phyloP scores from a whole-genome alignment of 1,140 invertebrate species.

The Drosophila asahinai region DNA sequence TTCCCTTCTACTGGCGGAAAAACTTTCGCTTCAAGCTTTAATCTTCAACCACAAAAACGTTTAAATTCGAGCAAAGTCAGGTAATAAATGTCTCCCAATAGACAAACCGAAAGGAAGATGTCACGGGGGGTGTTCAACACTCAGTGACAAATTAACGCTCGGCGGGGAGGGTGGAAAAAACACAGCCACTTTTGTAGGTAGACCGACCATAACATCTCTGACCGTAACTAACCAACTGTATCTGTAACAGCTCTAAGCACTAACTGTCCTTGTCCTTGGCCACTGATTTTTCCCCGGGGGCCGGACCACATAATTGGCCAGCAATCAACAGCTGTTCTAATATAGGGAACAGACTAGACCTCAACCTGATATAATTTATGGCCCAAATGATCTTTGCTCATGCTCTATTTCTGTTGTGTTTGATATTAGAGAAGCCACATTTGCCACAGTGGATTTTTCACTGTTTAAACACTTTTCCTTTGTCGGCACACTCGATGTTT shows the following conservation, averaged over 20 bases:
- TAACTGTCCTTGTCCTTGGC: slow-evolving; percentile 45
- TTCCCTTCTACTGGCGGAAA: background rate
- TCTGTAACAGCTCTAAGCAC: slow-evolving; percentile 13
- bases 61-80: slow-evolving; percentile 62
- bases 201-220: slow-evolving; percentile 23
- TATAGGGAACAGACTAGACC: slow-evolving; percentile 25
- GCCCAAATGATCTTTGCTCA: slow-evolving; percentile 52
- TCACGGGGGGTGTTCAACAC: slow-evolving; percentile 16
- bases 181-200: slow-evolving; percentile 35
- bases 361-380: slow-evolving; percentile 63
- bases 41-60: slow-evolving; percentile 45
- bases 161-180: slow-evolving; percentile 30
- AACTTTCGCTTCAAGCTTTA: slow-evolving; percentile 67
- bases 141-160: slow-evolving; percentile 76
- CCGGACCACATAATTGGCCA: slow-evolving; percentile 67
- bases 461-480: slow-evolving; percentile 66
- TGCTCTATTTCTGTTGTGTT: slow-evolving; percentile 52
- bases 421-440: slow-evolving; percentile 50
- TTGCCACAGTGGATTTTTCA: slow-evolving; percentile 32
- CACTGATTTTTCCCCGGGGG: slow-evolving; percentile 75
- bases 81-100: slow-evolving; percentile 79
- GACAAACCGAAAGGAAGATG: slow-evolving; percentile 54
- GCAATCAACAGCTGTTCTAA: slow-evolving; percentile 64
- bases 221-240: slow-evolving; percentile 61
- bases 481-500: slow-evolving; percentile 67